phyloP scores from a whole-genome alignment of 2,797 vertebrate genomes.

The Propithecus deckenii region DNA sequence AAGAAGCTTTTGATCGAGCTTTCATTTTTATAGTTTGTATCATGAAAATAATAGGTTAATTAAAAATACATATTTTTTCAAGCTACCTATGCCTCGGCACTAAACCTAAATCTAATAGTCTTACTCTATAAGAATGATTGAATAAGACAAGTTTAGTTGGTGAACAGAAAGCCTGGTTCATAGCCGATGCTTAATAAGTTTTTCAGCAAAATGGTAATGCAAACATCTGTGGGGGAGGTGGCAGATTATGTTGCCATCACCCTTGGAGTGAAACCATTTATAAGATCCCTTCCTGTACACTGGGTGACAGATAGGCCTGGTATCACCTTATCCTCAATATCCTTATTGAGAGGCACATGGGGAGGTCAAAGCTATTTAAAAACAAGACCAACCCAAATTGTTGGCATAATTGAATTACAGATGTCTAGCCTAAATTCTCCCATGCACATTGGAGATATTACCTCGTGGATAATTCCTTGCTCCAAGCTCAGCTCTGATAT shows the following conservation, averaged over 20 bases:
- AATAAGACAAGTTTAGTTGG: neutral
- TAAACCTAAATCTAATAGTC: neutral
- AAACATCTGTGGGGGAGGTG: neutral
- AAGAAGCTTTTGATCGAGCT: neutral
- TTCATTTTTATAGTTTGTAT: neutral
- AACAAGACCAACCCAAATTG: neutral
- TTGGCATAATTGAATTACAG: neutral
- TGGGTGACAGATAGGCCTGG: neutral
- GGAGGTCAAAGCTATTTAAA: neutral
- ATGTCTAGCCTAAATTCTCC: neutral
- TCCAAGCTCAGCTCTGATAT: neutral
- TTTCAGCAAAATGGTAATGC: neutral
- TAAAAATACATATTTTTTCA: neutral
- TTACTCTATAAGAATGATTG: neutral
- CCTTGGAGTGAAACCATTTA: neutral
- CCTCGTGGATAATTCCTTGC: neutral
- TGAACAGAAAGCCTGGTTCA: neutral
- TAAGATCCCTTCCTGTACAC: neutral
- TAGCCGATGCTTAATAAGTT: neutral
- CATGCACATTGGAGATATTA: neutral
- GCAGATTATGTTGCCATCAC: neutral
- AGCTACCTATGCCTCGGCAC: neutral
- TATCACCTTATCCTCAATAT: neutral
- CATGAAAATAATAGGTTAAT: neutral
- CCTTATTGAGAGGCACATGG: neutral